Evolutionary conservation across 2,888 invertebrate species (phyloP).

Genomic region (Diarsia brunnea): DNA sequence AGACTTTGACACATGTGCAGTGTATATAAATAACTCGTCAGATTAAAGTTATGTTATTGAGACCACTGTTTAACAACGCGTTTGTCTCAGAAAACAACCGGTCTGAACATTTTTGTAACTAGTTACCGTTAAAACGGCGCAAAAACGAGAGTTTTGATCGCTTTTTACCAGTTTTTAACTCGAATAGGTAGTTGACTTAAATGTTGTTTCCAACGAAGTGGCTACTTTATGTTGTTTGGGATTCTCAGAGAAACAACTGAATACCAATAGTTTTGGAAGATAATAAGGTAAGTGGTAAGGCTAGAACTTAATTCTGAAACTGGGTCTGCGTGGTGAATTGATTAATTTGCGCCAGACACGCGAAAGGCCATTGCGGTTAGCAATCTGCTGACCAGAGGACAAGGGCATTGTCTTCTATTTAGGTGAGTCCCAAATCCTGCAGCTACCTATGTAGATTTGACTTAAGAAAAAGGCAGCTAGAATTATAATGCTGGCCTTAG

Average conservation of each 20-base stretch:
- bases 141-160: neutral
- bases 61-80: neutral
- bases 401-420: conserved; percentile 12
- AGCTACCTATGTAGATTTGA: neutral
- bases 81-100: conserved; percentile 25
- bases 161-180: conserved; percentile 1
- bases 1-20: conserved; percentile 10
- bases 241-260: neutral
- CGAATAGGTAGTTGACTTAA: neutral
- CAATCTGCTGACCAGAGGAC: conserved; percentile 1
- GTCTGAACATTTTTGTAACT: conserved; percentile 1
- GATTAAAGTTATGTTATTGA: conserved; percentile 21
- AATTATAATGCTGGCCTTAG: neutral
- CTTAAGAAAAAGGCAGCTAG: neutral
- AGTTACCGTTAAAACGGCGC: conserved; percentile 6
- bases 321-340: conserved; percentile 10
- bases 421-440: neutral
- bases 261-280: neutral
- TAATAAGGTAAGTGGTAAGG: neutral
- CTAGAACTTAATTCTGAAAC: neutral
- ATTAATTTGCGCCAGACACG: conserved; percentile 14
- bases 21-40: conserved; percentile 21
- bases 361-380: conserved; percentile 34
- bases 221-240: neutral
- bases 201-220: neutral